Conservation (phyloP, 1,140 invertebrate species). For the Eulimnadia texana region DNA sequence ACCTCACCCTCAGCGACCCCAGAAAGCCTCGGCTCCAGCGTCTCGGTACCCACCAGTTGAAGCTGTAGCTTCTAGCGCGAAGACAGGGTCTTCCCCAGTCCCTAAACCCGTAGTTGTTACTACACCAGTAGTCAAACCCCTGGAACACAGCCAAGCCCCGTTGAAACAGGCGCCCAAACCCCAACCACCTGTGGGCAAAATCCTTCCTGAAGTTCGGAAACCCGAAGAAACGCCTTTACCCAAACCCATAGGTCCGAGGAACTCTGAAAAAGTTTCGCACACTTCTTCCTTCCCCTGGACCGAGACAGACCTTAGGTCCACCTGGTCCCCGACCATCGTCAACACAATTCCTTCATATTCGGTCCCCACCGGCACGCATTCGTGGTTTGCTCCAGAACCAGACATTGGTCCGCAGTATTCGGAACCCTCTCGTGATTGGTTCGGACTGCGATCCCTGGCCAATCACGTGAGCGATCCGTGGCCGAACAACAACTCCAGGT, state of each 20-base stretch:
- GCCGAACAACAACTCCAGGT: background rate
- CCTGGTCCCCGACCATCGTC: background rate
- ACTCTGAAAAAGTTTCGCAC: too few relatives aligned
- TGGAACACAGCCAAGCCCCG: background rate
- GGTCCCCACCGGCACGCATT: background rate
- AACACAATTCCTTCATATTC: background rate
- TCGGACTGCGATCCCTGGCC: background rate
- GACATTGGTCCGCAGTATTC: background rate
- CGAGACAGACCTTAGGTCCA: background rate
- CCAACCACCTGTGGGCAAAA: constrained; percentile 8
- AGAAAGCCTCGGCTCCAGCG: background rate
- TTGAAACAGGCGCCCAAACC: background rate
- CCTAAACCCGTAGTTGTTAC: too few relatives aligned
- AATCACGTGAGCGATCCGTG: background rate
- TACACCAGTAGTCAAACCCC: background rate
- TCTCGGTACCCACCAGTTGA: too few relatives aligned
- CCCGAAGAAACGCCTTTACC: background rate
- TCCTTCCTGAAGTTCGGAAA: constrained; percentile 5
- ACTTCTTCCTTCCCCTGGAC: background rate
- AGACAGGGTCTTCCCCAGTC: too few relatives aligned
- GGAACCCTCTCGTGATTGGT: background rate
- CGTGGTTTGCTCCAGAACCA: background rate
- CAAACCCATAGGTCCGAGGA: constrained; percentile 6
- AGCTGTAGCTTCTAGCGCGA: too few relatives aligned
- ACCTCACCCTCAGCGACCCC: background rate